phyloP scores from a whole-genome alignment of 23 tunicate species.

The Botrylloides violaceus region DNA sequence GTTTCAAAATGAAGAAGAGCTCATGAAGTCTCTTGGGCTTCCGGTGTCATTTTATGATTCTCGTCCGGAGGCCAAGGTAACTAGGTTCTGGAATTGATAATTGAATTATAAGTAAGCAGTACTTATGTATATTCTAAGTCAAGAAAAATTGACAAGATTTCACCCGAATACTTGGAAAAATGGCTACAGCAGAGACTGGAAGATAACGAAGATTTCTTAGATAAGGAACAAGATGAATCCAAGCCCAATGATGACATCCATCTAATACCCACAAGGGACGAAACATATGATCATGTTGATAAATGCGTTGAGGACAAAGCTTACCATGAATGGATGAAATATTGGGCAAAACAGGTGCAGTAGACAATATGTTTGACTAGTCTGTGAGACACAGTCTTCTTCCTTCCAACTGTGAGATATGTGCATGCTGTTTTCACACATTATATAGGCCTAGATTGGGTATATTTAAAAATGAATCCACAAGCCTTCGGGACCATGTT shows the following conservation, averaged over 20 bases:
- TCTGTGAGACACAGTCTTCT: too few species aligned
- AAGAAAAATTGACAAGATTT: not conserved
- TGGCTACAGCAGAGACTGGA: conserved; percentile 7
- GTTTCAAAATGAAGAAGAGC: conserved; percentile 34
- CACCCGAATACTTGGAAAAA: conserved; percentile 6
- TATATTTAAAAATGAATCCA: too few species aligned
- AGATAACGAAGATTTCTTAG: not conserved
- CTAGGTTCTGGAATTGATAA: not conserved
- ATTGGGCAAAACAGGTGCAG: conserved; percentile 23
- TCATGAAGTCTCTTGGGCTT: conserved; percentile 54
- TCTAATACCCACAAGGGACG: not conserved
- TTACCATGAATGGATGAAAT: conserved; percentile 10
- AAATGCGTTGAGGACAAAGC: not conserved
- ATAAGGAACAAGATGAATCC: not conserved
- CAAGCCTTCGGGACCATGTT: too few species aligned
- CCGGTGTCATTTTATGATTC: conserved; percentile 36
- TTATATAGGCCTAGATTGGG: too few species aligned
- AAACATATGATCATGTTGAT: not conserved
- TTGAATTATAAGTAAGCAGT: not conserved
- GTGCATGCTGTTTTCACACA: too few species aligned
- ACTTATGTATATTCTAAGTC: too few species aligned
- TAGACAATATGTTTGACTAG: too few species aligned
- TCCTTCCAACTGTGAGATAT: too few species aligned
- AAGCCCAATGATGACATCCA: not conserved
- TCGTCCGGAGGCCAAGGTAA: conserved; percentile 9